Base-by-base conservation (phyloP, 1,140 invertebrate species). In the Pseudomyrmex pallidus region DNA sequence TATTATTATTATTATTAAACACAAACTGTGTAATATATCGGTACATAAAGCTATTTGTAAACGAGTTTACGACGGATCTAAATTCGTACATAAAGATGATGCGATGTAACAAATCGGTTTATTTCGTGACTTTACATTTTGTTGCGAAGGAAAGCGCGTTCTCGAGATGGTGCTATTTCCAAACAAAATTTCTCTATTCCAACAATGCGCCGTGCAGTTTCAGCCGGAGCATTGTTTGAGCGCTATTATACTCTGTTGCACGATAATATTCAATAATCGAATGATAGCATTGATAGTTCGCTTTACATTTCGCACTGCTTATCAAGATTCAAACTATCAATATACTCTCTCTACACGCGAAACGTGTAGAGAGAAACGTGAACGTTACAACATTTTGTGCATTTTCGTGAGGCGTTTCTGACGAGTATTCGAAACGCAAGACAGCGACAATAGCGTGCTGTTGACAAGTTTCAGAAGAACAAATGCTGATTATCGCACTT, bases 111-210 rank as follows among this genome's bases (percentile, higher is more conserved):
- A 57, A 15, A 22, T 67, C 57, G 61, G 2, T 56, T 17, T 66
- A n/a, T n/a, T 66, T 52, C 59, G 17, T n/a, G 67, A 77, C 62
- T 68, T 70, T 48, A 54, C 0, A 35, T 57, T 70, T 25, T 52
- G 35, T 46, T 68, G 8, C n/a, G 20, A 70, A 46, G 44, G 3
- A 78, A 57, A 15, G 48, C 17, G 35, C 35, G 50, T 17, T 17
- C 25, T 35, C 13, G 57, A 63, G 25, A 63, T 74, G 44, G 2
- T 17, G 13, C 52, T 20, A 35, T 13, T 46, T 35, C 35, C 35
- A 35, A 35, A 35, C 35, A 35, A 70, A 78, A n/a, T n/a, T 46
- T 48, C 25, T 52, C 20, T 25, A 50, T 35, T 48, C 70, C 44
- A 78, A 70, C 54, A 66, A 59, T 25, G 15, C 20, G 15, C 35